These are phyloP conservation scores for Lasioglossum villosulum DNA, from an alignment of 2,888 invertebrate genomes.

Conservation along the genomic window DNA sequence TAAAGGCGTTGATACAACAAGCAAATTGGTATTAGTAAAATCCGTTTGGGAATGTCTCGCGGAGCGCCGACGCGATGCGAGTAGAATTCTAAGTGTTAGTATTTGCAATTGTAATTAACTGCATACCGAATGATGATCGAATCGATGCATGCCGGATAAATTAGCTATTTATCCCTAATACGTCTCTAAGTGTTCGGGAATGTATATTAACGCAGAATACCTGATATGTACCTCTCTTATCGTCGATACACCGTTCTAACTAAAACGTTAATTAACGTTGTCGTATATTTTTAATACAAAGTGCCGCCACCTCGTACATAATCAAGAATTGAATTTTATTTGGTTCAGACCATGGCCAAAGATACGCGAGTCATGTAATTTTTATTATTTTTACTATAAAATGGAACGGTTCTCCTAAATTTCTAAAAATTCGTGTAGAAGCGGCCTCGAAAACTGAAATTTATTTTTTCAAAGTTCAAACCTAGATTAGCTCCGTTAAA, in stretches of 20 bases:
- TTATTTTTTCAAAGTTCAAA: neutral
- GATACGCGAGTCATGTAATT: too few relatives aligned
- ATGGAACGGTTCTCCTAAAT: too few relatives aligned
- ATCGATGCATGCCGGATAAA: neutral
- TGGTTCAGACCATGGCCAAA: too few relatives aligned
- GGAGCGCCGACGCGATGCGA: neutral
- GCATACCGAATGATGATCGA: neutral
- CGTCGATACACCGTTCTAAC: neutral
- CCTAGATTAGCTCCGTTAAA: neutral
- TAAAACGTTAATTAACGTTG: too few relatives aligned
- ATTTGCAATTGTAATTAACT: neutral
- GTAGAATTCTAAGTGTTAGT: neutral
- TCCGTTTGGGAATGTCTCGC: neutral
- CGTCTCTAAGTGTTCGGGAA: neutral
- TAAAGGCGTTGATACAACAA: neutral
- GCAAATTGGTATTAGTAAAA: neutral
- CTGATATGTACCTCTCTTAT: neutral
- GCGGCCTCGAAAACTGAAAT: neutral
- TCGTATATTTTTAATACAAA: too few relatives aligned
- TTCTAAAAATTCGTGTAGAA: too few relatives aligned
- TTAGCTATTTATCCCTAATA: neutral
- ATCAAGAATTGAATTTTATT: too few relatives aligned
- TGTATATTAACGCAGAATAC: neutral
- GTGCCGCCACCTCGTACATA: too few relatives aligned
- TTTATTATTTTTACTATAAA: too few relatives aligned